Evolutionary conservation across 2,113 vertebrate genomes (phyloP), one percentile per base, ranked within the genome.

Genomic region (Sialia sialis): DNA sequence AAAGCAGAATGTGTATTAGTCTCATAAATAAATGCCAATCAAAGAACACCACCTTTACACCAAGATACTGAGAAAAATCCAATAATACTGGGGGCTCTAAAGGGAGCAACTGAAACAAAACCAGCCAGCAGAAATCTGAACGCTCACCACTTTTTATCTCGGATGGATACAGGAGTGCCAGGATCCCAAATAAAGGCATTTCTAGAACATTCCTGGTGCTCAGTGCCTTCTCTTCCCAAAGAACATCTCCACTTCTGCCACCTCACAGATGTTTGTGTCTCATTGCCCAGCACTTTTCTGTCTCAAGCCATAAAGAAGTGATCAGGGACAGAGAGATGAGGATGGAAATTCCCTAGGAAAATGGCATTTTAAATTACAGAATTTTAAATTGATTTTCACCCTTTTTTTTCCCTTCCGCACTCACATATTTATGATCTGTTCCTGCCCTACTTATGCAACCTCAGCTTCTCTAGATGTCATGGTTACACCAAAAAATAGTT

Each of bases 1-100:
- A 62, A 64, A 49, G 10, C 1, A 3, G 14, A 32, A 67, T 16
- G 9, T 7, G 3, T 7, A 11, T 67, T 13, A 13, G 1, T 66
- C 13, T 56, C 11, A 1, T 32, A 76, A 83, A 83, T 38, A 5
- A 79, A 76, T 13, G 7, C 2, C 29, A 56, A 12, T 60, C 7
- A 20, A 51, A 51, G 10, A 15, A 39, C n/a, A 55, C 6, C 11
- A 63, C 5, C 7, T 76, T 83, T 36, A 83, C 27, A 27, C 26
- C 34, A 59, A 22, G 23, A 36, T 9, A 43, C 34, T 54, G 48
- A 66, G 25, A 64, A 64, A 89, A 26, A 34, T 32, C 48, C 43
- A 34, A 4, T 21, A 16, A 34, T 9, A 22, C 3, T 16, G 41
- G 86, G 22, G 25, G 3, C 5, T 68, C 30, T 56, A 43, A 48